A percentile compares a stretch with the other conserved stretches of the same genome.
Evolutionary conservation across 2,113 vertebrate genomes (phyloP).

Genomic region (Lycaon pictus): DNA sequence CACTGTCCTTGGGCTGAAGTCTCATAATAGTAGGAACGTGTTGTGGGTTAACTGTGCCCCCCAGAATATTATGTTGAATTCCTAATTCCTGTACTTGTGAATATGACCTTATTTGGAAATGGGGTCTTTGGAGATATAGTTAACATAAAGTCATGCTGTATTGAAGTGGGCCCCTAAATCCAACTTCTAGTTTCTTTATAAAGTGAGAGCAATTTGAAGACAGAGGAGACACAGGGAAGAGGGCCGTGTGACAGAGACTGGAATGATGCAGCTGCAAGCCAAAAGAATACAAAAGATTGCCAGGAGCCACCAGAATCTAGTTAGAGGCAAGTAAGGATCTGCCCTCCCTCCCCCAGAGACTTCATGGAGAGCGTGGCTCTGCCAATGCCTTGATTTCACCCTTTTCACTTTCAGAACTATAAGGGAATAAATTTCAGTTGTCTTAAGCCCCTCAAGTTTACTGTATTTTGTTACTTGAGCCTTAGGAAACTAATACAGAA

Average conservation of each 20-base stretch:
- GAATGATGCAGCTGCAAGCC: background rate
- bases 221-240: background rate
- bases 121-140: background rate
- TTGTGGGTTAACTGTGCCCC: background rate
- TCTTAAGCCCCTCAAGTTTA: background rate
- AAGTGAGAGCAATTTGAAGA: background rate
- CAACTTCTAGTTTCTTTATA: background rate
- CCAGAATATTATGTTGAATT: background rate
- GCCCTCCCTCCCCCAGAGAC: background rate
- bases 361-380: background rate
- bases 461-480: background rate
- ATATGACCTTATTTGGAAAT: background rate
- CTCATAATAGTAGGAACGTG: background rate
- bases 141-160: background rate
- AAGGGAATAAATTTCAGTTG: background rate
- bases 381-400: background rate
- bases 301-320: background rate
- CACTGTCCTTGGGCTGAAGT: background rate
- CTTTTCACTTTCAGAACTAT: background rate
- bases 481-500: constrained; percentile 22
- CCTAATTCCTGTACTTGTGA: background rate
- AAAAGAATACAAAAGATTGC: background rate
- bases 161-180: background rate
- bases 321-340: background rate
- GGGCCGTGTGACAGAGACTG: background rate